phyloP scores from a whole-genome alignment of 2,113 vertebrate species.

The Zosterops japonicus region DNA sequence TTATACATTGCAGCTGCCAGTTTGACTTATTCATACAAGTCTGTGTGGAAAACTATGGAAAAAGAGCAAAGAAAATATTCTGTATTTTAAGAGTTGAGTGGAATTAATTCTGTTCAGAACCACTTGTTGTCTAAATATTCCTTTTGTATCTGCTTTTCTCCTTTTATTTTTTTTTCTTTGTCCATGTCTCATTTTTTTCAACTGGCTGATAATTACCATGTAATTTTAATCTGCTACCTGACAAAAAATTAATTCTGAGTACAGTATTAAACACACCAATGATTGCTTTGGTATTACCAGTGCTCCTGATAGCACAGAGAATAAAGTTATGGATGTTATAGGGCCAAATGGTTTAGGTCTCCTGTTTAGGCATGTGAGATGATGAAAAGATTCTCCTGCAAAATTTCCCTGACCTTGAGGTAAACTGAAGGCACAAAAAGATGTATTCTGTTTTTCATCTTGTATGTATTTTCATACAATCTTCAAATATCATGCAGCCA shows the following conservation, averaged over 20 bases:
- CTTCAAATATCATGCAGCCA: constrained; percentile 9
- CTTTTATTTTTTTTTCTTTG: not conserved
- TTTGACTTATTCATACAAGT: not conserved
- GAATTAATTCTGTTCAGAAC: constrained; percentile 5
- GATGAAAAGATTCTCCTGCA: not conserved
- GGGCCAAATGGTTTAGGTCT: not conserved
- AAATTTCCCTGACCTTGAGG: constrained; percentile 7
- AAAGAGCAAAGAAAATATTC: not conserved
- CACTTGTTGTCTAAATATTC: not conserved
- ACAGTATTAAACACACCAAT: not conserved
- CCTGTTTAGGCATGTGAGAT: not conserved
- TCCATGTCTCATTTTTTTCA: not conserved
- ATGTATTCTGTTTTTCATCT: not conserved
- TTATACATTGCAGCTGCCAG: not conserved
- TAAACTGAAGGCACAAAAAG: not conserved
- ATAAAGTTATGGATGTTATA: not conserved
- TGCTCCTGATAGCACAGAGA: not conserved
- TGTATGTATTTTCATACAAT: constrained; percentile 23
- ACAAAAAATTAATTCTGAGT: not conserved
- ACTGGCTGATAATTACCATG: not conserved
- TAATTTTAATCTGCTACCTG: not conserved
- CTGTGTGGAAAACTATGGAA: not conserved
- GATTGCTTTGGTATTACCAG: not conserved
- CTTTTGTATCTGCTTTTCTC: not conserved
- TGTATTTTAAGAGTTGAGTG: not conserved